phyloP scores from a whole-genome alignment of 1,140 invertebrate genomes.

The Camponotus pennsylvanicus region DNA sequence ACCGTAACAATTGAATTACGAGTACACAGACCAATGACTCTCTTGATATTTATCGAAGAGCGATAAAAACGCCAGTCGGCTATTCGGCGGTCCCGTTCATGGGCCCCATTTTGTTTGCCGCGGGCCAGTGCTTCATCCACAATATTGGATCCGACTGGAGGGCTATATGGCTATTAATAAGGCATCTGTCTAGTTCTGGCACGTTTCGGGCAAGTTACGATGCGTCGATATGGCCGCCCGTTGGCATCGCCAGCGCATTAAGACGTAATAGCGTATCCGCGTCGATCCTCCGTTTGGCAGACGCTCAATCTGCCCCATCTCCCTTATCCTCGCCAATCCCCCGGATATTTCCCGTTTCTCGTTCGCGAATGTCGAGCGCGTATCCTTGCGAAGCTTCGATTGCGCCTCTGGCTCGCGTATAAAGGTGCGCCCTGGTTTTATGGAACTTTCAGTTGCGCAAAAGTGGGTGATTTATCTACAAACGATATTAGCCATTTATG shows the following conservation, averaged over 20 bases:
- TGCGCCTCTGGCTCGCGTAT: neutral
- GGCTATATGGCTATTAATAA: constrained; percentile 72
- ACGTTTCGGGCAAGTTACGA: constrained; percentile 72
- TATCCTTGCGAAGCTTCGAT: constrained; percentile 12
- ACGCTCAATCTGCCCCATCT: constrained; percentile 59
- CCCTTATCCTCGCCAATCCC: constrained; percentile 34
- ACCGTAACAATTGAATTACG: neutral
- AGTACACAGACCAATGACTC: neutral
- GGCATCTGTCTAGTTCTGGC: constrained; percentile 77
- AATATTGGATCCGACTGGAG: constrained; percentile 21
- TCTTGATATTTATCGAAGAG: neutral
- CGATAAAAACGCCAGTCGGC: constrained; percentile 5
- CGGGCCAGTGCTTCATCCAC: neutral
- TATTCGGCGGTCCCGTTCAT: neutral
- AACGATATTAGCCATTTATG: neutral
- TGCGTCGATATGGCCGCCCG: constrained; percentile 63
- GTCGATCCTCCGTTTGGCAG: constrained; percentile 64
- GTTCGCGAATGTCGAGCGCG: constrained; percentile 8
- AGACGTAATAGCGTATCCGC: constrained; percentile 73
- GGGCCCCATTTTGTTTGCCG: neutral
- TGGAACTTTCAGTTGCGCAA: neutral
- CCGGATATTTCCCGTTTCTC: neutral
- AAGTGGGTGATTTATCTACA: neutral
- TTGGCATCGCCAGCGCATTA: constrained; percentile 73
- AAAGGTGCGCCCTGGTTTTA: neutral